Evolutionary conservation across 2,113 vertebrate species (phyloP).

Genomic region (Xiphophorus couchianus): DNA sequence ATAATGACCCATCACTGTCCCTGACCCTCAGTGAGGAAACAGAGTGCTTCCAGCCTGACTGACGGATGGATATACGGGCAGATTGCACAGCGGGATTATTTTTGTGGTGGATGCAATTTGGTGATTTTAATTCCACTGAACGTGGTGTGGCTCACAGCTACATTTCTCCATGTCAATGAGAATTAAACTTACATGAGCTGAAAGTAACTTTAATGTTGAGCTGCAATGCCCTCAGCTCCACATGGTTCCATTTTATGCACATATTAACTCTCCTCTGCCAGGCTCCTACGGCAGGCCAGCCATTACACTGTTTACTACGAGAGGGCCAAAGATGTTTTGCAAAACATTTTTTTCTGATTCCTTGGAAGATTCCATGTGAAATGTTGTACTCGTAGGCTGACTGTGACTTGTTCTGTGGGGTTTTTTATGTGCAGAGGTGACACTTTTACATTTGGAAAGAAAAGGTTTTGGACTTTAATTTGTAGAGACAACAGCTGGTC

Average conservation of each 20-base stretch:
- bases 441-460: no score
- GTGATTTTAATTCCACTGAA: slow-evolving; percentile 62
- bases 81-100: slow-evolving; percentile 38
- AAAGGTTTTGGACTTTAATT: no score
- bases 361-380: not conserved
- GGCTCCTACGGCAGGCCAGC: slow-evolving; percentile 25
- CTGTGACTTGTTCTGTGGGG: no score
- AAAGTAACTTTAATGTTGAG: slow-evolving; percentile 52
- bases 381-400: no score
- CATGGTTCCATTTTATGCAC: slow-evolving; percentile 24
- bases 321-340: slow-evolving; percentile 13
- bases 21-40: slow-evolving; percentile 40
- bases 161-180: slow-evolving; percentile 61
- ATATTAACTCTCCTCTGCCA: slow-evolving; percentile 18
- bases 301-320: slow-evolving; percentile 39
- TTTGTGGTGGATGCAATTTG: slow-evolving; percentile 26
- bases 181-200: slow-evolving; percentile 64
- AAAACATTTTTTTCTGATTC: slow-evolving; percentile 22
- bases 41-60: slow-evolving; percentile 25
- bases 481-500: no score
- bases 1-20: slow-evolving; percentile 42
- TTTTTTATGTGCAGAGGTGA: no score
- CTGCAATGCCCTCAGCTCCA: slow-evolving; percentile 42
- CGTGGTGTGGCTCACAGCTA: slow-evolving; percentile 64
- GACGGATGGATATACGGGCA: slow-evolving; percentile 22